Conservation (phyloP, 2,888 invertebrate species). For the Apamea crenata region DNA sequence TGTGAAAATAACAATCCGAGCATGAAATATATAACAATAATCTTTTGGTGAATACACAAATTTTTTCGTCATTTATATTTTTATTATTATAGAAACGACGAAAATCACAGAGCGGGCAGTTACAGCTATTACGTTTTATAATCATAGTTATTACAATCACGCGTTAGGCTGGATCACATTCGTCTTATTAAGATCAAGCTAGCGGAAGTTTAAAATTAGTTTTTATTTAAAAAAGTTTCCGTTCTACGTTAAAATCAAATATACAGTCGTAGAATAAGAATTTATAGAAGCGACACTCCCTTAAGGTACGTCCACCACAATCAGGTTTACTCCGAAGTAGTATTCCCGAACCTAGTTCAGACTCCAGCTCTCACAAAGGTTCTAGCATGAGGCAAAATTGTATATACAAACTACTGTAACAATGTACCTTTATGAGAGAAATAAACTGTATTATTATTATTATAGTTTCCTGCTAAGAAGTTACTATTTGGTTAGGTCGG, state of each 20-base stretch:
- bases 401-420: too few species aligned
- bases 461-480: too few species aligned
- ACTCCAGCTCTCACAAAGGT: too few species aligned
- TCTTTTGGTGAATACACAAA: constrained; percentile 13
- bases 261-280: constrained; percentile 3
- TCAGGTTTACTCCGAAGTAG: too few species aligned
- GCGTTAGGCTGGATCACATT: constrained; percentile 18
- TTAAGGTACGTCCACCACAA: neutral
- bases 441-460: too few species aligned
- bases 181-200: constrained; percentile 18
- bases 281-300: constrained; percentile 16
- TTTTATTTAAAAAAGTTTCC: neutral
- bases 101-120: constrained; percentile 40
- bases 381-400: too few species aligned
- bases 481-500: too few species aligned
- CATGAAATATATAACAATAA: constrained; percentile 43
- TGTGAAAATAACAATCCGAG: constrained; percentile 30
- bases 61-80: constrained; percentile 19
- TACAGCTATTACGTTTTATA: neutral
- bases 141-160: constrained; percentile 15
- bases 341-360: too few species aligned
- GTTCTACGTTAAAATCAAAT: neutral
- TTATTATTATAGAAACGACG: constrained; percentile 18
- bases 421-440: too few species aligned
- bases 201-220: constrained; percentile 1